A percentile compares a stretch with the other conserved stretches of the same genome.
Conservation (phyloP, 2,113 vertebrate genomes). For the Callorhinus ursinus region DNA sequence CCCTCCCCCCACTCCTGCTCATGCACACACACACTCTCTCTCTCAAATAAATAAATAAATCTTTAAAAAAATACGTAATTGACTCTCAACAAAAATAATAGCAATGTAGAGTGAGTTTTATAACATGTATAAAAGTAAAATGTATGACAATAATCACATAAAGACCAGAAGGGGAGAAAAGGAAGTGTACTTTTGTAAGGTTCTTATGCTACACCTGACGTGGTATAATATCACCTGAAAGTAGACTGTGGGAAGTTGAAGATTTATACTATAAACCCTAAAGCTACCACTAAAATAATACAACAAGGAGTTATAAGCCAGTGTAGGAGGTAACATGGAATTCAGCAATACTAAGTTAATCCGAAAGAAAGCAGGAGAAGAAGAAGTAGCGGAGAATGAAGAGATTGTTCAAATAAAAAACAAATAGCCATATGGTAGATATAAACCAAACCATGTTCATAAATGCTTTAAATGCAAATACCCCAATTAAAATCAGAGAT, state of each 20-base stretch:
- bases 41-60: background rate
- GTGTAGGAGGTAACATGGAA: background rate
- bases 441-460: background rate
- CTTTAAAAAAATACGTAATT: background rate
- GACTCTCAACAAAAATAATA: background rate
- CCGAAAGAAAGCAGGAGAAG: background rate
- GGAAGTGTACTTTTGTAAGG: background rate
- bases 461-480: background rate
- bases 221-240: background rate
- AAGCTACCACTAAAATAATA: background rate
- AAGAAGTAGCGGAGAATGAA: background rate
- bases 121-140: background rate
- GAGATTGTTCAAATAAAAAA: background rate
- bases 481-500: background rate
- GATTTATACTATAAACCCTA: background rate
- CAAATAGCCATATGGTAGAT: background rate
- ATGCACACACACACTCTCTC: background rate
- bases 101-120: background rate
- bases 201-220: background rate
- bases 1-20: background rate
- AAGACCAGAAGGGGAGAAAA: background rate
- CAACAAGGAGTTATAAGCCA: background rate
- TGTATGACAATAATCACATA: background rate
- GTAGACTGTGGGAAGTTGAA: background rate
- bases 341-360: background rate